Evolutionary conservation across 2,113 vertebrate genomes (phyloP), one percentile per base, ranked within the genome.

Genomic region (Rhynchopsitta pachyrhyncha): DNA sequence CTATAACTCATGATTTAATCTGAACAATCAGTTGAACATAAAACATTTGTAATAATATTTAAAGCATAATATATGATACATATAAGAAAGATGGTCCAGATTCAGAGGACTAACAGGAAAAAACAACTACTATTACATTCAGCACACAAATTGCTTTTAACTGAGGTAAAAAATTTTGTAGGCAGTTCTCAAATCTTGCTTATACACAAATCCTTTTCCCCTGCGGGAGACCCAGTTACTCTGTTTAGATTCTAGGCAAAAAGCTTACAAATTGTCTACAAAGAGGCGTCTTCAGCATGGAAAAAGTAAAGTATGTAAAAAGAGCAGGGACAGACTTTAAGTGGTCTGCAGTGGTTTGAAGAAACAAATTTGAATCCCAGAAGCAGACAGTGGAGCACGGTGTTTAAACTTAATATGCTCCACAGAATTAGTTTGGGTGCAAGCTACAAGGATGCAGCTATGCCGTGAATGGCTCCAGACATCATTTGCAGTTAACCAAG

Each of bases 41-140:
- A 88, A 76, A 13, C 10, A 62, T 35, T 82, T 88, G 67, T 64
- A 89, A 92, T 67, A 94, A 92, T 55, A 91, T 84, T 94, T 86
- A 89, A 91, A 78, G 41, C 17, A 39, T 62, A 70, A 35, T 69
- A 77, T 44, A 59, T 4, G 1, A 68, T 82, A 82, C 3, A 17
- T 52, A 10, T 73, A 64, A 86, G 44, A 75, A 28, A 82, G 28
- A 69, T 5, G 35, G 69, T 68, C 66, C 69, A 75, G 62, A 87
- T 55, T 78, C 2, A 1, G 29, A 59, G 27, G 47, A 68, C 17
- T 23, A 50, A 73, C 35, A 87, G 20, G 37, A 79, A 64, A 88
- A 87, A 80, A 53, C 17, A 46, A 71, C 5, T 63, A 35, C 14
- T 64, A 5, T 49, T 42, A 14, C 5, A 14, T 47, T 47, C 52